Conservation (phyloP, 2,797 vertebrate species). For the Kryptolebias ocellatus region DNA sequence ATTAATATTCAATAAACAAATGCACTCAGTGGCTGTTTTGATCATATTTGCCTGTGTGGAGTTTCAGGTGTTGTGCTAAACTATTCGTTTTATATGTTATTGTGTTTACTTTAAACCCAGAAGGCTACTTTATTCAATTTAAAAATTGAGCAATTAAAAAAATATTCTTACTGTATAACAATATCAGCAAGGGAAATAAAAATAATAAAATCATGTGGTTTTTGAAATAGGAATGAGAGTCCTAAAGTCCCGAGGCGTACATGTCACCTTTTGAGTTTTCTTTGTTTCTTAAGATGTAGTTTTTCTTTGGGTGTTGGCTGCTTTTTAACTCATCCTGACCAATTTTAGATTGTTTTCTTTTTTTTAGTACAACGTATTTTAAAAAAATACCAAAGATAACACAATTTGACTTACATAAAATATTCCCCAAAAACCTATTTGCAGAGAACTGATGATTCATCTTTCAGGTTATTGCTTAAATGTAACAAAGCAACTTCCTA, state of each 20-base stretch:
- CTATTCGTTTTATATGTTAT: background rate
- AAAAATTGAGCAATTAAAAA: background rate
- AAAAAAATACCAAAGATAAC: too few species aligned
- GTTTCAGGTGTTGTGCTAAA: background rate
- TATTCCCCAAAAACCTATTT: too few species aligned
- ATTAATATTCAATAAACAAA: constrained; percentile 33
- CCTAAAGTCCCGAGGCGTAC: too few species aligned
- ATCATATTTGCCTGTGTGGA: background rate
- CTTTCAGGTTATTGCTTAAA: background rate
- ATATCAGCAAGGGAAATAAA: background rate
- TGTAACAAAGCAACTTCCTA: background rate
- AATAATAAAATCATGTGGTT: background rate
- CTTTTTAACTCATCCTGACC: too few species aligned
- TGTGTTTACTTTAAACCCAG: background rate
- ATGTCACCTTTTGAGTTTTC: too few species aligned
- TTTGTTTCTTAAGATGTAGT: too few species aligned
- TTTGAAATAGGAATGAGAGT: too few species aligned
- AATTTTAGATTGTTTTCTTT: too few species aligned
- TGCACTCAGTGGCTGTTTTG: background rate
- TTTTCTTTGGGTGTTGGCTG: too few species aligned
- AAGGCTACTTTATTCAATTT: background rate
- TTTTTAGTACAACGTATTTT: too few species aligned
- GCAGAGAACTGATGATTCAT: background rate
- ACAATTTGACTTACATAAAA: too few species aligned
- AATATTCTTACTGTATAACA: background rate